Base-by-base conservation (phyloP, 2,888 invertebrate genomes). In the Vannuccia rotundouncinata region DNA sequence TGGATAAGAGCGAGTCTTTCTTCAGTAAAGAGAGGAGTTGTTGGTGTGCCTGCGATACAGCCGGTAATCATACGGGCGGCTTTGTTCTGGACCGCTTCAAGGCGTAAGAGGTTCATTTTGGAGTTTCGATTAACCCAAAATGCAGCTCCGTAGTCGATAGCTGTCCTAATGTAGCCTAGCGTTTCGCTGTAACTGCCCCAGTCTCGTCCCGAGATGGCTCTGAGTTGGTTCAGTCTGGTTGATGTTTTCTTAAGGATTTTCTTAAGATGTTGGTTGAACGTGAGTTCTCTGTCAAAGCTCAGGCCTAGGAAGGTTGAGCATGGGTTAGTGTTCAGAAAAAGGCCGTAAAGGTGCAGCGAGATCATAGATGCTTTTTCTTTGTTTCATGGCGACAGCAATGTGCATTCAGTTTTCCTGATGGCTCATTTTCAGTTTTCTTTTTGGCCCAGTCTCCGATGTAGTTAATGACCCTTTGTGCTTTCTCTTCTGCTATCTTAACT, bases 101-200 rank as follows among this genome's bases (percentile, higher is more conserved):
- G n/a, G n/a, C n/a, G n/a, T n/a, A n/a, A n/a, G n/a, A n/a, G n/a
- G n/a, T n/a, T n/a, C n/a, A n/a, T n/a, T n/a, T n/a, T n/a, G n/a
- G n/a, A n/a, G n/a, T n/a, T n/a, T n/a, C n/a, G n/a, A n/a, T n/a
- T n/a, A n/a, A n/a, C n/a, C n/a, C 75, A 75, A 22, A 29, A 29
- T 5, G 75, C 75, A 29, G 75, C 75, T 75, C 17, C 75, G 31
- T 75, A 75, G 30, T 2, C 75, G 30, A 31, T 31, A 2, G 31
- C 75, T 2, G 30, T 2, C 27, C 31, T 75, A 17, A 75, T 28
- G 27, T 75, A 75, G 2, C 75, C 75, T 2, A 75, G 2, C 2
- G 29, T 66, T 17, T 22, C 25, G 66, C 17, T n/a, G 25, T 66
- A 5, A 22, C 66, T 22, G 13, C 66, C 75, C 75, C 75, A 75